These are phyloP conservation scores for Empis livida DNA, from an alignment of 2,888 invertebrate species.

Conservation along the genomic window DNA sequence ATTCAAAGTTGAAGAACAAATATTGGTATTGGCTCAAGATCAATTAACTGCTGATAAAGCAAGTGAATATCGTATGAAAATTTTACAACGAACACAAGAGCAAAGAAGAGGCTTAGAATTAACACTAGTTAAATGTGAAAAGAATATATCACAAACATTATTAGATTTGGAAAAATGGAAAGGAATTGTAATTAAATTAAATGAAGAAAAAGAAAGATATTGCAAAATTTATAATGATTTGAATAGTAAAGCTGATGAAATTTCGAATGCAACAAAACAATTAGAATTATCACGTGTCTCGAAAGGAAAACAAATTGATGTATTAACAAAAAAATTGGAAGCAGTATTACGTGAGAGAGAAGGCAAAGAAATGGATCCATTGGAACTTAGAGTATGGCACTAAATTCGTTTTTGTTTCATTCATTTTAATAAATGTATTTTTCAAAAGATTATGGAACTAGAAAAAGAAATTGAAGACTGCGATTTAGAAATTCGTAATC, in stretches of 20 bases:
- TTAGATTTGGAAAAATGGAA: slow-evolving; percentile 35
- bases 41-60: slow-evolving; percentile 57
- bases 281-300: slow-evolving; percentile 35
- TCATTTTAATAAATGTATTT: neutral
- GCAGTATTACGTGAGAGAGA: slow-evolving; percentile 38
- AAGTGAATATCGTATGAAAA: slow-evolving; percentile 38
- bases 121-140: slow-evolving; percentile 36
- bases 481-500: slow-evolving; percentile 46
- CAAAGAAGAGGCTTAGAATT: slow-evolving; percentile 34
- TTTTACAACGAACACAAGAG: slow-evolving; percentile 36
- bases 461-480: slow-evolving; percentile 50
- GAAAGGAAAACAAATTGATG: slow-evolving; percentile 39
- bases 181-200: slow-evolving; percentile 17
- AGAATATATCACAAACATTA: slow-evolving; percentile 41
- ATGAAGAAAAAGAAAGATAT: slow-evolving; percentile 20
- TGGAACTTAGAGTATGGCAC: slow-evolving; percentile 14
- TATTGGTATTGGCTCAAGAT: slow-evolving; percentile 50
- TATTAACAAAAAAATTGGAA: slow-evolving; percentile 41
- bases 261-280: slow-evolving; percentile 37
- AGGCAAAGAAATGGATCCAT: slow-evolving; percentile 25
- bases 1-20: slow-evolving; percentile 47
- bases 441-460: slow-evolving; percentile 44
- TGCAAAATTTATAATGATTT: slow-evolving; percentile 27
- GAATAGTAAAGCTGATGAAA: slow-evolving; percentile 35
- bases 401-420: neutral